phyloP scores from a whole-genome alignment of 2,797 vertebrate genomes.

The Oreochromis grahami region DNA sequence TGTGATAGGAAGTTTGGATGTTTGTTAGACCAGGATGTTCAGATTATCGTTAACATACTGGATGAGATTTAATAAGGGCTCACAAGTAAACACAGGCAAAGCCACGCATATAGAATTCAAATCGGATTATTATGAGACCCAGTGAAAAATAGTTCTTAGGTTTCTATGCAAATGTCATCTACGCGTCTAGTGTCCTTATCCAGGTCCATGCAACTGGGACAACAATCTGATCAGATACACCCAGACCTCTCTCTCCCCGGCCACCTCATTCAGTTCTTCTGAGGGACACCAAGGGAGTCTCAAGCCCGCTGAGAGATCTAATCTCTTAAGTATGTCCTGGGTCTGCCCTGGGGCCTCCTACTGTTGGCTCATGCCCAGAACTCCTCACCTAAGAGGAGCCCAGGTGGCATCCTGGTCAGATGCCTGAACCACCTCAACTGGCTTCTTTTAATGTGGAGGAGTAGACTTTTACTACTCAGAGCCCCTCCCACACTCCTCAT shows the following conservation, averaged over 20 bases:
- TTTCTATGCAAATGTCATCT: background rate
- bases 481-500: too few relatives aligned
- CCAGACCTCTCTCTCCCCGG: fast-evolving
- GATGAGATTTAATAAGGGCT: background rate
- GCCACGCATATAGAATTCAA: background rate
- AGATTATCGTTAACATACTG: background rate
- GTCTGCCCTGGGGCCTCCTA: background rate
- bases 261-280: background rate
- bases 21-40: background rate
- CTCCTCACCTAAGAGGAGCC: background rate
- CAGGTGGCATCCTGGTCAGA: background rate
- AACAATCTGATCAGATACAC: background rate
- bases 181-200: fast-evolving
- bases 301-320: background rate
- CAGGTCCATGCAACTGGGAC: background rate
- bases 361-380: background rate
- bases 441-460: background rate
- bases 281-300: background rate
- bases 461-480: background rate
- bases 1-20: background rate
- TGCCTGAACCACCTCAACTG: background rate
- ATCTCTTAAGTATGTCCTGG: background rate
- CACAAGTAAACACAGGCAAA: background rate
- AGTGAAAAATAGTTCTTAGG: background rate
- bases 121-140: fast-evolving